These are phyloP conservation scores for Pangasius krempfi DNA, from an alignment of 2,797 vertebrate genomes.

Conservation along the genomic window DNA sequence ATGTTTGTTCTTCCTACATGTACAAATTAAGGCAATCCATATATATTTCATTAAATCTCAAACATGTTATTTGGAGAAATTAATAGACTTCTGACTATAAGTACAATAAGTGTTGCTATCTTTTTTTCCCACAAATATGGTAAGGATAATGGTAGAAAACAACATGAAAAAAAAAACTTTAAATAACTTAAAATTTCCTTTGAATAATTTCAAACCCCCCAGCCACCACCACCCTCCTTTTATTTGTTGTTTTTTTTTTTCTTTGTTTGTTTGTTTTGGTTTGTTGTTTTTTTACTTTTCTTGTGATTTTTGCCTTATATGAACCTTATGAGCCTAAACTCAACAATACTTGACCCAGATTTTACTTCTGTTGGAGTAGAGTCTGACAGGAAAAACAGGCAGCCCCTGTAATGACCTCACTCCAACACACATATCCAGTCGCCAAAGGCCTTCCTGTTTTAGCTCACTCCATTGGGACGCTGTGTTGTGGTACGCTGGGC, in stretches of 20 bases:
- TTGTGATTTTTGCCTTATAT: background rate
- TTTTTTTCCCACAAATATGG: too few relatives aligned
- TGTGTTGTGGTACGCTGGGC: conserved; percentile 32
- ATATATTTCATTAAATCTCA: too few relatives aligned
- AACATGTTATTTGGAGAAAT: too few relatives aligned
- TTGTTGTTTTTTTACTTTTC: background rate
- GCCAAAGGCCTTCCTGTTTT: conserved; percentile 20
- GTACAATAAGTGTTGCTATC: too few relatives aligned
- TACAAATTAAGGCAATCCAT: too few relatives aligned
- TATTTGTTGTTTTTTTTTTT: background rate
- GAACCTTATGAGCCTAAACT: background rate
- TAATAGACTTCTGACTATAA: too few relatives aligned
- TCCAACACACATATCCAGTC: conserved; percentile 5
- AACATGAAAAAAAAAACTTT: too few relatives aligned
- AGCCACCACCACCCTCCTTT: background rate
- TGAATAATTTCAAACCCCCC: too few relatives aligned
- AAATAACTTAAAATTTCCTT: too few relatives aligned
- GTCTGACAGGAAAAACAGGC: conserved; percentile 35
- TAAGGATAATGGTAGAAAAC: too few relatives aligned
- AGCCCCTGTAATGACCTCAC: conserved; percentile 20
- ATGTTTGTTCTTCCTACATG: too few relatives aligned
- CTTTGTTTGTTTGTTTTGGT: background rate
- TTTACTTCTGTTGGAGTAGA: background rate
- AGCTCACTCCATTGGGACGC: conserved; percentile 17
- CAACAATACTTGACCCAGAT: background rate